Evolutionary conservation across 2,113 vertebrate species (phyloP), one percentile per base, ranked within the genome.

Genomic region (Nothocercus julius): DNA sequence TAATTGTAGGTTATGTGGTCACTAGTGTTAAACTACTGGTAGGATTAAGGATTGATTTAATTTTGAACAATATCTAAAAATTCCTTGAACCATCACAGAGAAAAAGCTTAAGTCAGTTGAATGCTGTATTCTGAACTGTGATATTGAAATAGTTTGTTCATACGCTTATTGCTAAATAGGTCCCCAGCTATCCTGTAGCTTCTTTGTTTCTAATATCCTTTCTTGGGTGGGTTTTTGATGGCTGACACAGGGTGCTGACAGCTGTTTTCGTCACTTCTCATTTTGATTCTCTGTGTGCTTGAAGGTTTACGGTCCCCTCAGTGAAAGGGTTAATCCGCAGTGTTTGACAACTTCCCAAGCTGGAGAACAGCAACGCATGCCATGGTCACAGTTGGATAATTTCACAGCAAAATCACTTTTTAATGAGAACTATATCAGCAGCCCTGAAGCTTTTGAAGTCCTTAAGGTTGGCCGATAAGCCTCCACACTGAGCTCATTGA

Each of bases 361-460:
- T 94, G 72, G 56, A 82, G 85, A 82, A 82, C 76, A 92, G 77
- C 74, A 95, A 91, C 96, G 92, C 93, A 85, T 91, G 91, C 91
- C 64, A 18, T 89, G 76, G 85, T 96, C 95, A 96, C 82, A 96
- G 94, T 72, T 97, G 96, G 87, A 87, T 95, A 97, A 94, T 93
- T 97, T 94, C 69, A 84, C 82, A 91, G 89, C 42, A 87, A 95
- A 97, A 95, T 94, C 78, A 4, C 80, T 92, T 94, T 97, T 97
- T 98, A 97, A 97, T 97, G 89, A 97, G 96, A 96, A 92, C 56
- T 92, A 6, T 96, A 95, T 97, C 93, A 96, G 91, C 94, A 91
- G 92, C 95, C 49, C 53, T n/a, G 86, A 77, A 62, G 45, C 90
- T 95, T 98, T 97, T 97, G 97, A 97, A 97, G 96, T 97, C 94